A percentile compares a stretch with the other conserved stretches of the same genome.
phyloP scores from a whole-genome alignment of 2,113 vertebrate species.

The Cynocephalus volans region DNA sequence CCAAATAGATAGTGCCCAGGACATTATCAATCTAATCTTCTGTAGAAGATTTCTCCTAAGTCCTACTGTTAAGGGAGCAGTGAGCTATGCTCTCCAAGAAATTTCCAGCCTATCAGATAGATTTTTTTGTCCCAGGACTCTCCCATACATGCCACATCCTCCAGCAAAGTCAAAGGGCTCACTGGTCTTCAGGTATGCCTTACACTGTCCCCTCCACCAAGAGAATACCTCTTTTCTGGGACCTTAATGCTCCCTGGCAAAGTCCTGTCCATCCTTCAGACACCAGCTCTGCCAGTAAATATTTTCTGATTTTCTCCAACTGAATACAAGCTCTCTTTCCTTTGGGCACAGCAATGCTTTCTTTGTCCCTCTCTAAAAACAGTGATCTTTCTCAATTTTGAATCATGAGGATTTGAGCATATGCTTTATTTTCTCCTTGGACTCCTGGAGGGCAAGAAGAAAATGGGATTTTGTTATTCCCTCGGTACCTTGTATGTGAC shows the following conservation, averaged over 20 bases:
- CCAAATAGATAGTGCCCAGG: neutral
- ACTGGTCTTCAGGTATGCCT: neutral
- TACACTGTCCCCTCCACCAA: neutral
- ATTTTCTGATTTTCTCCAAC: neutral
- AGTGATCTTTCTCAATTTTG: neutral
- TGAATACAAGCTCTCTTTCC: neutral
- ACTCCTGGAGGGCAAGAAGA: neutral
- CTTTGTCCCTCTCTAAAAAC: neutral
- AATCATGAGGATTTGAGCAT: neutral
- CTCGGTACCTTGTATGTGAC: neutral
- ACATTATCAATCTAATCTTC: neutral
- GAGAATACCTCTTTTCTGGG: neutral
- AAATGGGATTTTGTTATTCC: neutral
- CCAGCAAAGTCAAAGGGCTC: neutral
- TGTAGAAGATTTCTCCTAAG: constrained; percentile 1
- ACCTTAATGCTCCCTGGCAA: neutral
- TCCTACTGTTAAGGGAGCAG: neutral
- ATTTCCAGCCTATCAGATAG: neutral
- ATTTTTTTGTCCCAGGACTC: neutral
- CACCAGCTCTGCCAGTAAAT: neutral
- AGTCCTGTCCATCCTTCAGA: neutral
- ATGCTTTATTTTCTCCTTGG: neutral
- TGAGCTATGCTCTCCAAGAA: neutral
- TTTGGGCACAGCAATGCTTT: neutral
- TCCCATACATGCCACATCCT: neutral